A percentile compares a stretch with the other conserved stretches of the same genome.
These are phyloP conservation scores for Molossus alvarezi DNA, from an alignment of 2,797 vertebrate species.

Conservation along the genomic window DNA sequence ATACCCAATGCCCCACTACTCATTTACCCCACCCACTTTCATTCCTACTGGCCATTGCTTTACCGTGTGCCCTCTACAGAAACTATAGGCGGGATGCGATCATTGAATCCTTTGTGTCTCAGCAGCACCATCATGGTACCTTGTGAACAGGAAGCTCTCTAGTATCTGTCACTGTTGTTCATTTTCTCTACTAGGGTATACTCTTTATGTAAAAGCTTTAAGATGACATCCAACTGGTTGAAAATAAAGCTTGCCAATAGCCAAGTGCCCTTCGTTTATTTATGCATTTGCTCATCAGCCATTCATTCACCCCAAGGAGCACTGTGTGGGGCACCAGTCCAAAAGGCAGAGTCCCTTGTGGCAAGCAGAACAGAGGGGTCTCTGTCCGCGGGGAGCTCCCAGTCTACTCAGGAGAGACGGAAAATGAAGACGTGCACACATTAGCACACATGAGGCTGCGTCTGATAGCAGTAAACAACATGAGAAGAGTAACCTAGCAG, in stretches of 20 bases:
- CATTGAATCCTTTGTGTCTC: background rate
- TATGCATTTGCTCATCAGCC: background rate
- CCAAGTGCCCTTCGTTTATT: background rate
- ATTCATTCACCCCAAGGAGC: background rate
- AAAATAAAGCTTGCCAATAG: conserved; percentile 9
- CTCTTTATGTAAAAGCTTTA: background rate
- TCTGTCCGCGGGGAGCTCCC: background rate
- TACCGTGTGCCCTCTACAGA: background rate
- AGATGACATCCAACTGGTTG: background rate
- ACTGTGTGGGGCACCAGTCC: background rate
- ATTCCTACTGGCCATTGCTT: background rate
- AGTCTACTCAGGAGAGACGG: background rate
- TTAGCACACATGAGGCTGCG: background rate
- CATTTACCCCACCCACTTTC: background rate
- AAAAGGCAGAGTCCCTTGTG: background rate
- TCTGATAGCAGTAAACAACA: background rate
- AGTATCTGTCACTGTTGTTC: background rate
- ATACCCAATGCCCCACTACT: no score
- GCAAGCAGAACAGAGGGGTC: background rate
- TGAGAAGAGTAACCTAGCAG: background rate
- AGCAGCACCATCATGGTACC: background rate
- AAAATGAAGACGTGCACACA: background rate
- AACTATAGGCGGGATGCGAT: background rate
- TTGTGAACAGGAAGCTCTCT: background rate
- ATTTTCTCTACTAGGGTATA: background rate